phyloP scores from a whole-genome alignment of 2,113 vertebrate species.

The Paradoxurus hermaphroditus region DNA sequence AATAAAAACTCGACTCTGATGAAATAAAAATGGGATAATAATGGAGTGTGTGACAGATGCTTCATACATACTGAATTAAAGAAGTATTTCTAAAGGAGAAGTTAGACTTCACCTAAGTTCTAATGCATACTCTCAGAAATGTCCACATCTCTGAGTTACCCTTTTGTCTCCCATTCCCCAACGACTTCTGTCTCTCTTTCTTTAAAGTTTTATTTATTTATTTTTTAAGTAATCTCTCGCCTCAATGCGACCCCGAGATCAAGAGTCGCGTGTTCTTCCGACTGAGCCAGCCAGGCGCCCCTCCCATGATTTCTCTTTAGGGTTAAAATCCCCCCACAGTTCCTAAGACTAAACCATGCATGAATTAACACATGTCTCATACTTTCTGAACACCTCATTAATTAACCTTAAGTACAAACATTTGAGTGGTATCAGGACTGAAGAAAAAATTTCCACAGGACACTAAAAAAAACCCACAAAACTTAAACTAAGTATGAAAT shows the following conservation, averaged over 20 bases:
- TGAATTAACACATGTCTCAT: neutral
- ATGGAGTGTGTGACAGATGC: neutral
- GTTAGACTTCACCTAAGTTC: neutral
- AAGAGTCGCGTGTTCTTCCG: neutral
- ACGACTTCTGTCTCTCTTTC: neutral
- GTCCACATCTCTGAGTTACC: neutral
- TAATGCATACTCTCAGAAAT: neutral
- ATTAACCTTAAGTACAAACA: neutral
- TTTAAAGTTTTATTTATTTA: neutral
- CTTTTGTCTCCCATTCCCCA: neutral
- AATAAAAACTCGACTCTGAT: neutral
- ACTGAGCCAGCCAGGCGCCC: neutral
- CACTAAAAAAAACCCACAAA: neutral
- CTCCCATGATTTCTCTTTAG: neutral
- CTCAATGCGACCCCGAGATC: neutral
- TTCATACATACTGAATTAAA: neutral
- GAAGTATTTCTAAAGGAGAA: neutral
- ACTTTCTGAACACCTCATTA: neutral
- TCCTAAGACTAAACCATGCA: neutral
- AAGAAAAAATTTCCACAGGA: neutral
- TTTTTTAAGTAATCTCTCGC: neutral
- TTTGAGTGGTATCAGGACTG: neutral
- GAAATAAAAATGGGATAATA: neutral
- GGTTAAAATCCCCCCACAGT: neutral
- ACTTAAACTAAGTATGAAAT: neutral